Evolutionary conservation across 2,888 invertebrate species (phyloP).

Genomic region (Hyposoter dolosus): DNA sequence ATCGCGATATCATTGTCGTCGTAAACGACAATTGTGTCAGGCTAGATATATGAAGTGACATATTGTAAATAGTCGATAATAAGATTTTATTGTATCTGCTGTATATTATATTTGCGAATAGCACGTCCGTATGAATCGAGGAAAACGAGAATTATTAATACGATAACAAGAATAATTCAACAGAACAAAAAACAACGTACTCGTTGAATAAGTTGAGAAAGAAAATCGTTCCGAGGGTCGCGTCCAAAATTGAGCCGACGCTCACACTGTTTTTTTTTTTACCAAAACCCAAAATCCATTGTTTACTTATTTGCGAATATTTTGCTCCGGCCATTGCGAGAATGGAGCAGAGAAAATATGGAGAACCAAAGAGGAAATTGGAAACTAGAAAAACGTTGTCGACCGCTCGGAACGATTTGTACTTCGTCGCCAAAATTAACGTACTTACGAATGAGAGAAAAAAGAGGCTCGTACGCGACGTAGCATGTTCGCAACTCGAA

Average conservation of each 20-base stretch:
- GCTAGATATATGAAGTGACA: constrained; percentile 74
- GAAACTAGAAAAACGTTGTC: background rate
- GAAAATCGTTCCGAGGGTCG: background rate
- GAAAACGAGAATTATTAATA: background rate
- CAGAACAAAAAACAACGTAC: background rate
- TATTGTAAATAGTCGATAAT: constrained; percentile 79
- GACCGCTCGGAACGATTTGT: constrained; percentile 33
- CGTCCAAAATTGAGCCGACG: background rate
- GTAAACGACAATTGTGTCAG: constrained; percentile 75
- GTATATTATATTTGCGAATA: constrained; percentile 65
- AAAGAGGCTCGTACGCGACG: constrained; percentile 58
- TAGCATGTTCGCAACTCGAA: constrained; percentile 69
- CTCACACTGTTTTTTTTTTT: background rate
- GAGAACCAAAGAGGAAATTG: background rate
- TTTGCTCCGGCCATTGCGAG: background rate
- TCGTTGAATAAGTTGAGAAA: constrained; percentile 28
- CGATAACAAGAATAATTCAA: background rate
- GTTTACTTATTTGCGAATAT: background rate
- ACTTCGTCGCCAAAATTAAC: constrained; percentile 37
- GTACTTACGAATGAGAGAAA: constrained; percentile 8
- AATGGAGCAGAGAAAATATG: background rate
- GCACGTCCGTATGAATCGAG: constrained; percentile 23
- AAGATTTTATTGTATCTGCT: constrained; percentile 74
- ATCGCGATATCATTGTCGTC: constrained; percentile 70
- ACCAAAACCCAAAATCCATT: background rate